These are phyloP conservation scores for Eubasilissa regina DNA, from an alignment of 1,140 invertebrate species.

Conservation along the genomic window DNA sequence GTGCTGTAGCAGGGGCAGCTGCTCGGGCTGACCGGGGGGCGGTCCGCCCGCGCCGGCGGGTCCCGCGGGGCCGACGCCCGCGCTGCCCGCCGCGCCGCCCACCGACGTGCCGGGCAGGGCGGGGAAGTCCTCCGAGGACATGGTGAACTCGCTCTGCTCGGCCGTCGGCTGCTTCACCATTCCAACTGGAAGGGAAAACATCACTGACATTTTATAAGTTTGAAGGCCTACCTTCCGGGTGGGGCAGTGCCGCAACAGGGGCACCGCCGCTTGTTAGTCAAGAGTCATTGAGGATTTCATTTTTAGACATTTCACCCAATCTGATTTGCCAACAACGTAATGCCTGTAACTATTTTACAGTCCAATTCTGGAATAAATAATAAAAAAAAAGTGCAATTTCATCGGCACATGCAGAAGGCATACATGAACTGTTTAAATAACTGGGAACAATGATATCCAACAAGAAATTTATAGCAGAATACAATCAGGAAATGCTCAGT, in stretches of 20 bases:
- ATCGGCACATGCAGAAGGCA: no score
- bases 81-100: constrained; percentile 49
- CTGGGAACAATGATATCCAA: no score
- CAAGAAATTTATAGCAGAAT: no score
- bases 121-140: constrained; percentile 99
- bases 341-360: no score
- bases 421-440: no score
- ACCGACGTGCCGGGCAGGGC: constrained; percentile 87
- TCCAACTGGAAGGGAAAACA: constrained; percentile 78
- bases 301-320: no score
- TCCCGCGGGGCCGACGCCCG: constrained; percentile 57
- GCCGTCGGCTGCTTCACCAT: constrained; percentile 96
- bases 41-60: constrained; percentile 65
- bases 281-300: no score
- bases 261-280: no score
- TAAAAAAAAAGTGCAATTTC: no score
- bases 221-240: constrained; percentile 25
- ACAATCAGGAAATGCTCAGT: no score
- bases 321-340: no score
- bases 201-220: constrained; percentile 45
- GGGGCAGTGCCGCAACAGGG: neutral
- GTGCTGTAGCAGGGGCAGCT: neutral
- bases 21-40: constrained; percentile 58
- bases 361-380: no score
- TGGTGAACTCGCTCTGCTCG: constrained; percentile 95